phyloP scores from a whole-genome alignment of 2,797 vertebrate species.

The Pangasius larnaudii region DNA sequence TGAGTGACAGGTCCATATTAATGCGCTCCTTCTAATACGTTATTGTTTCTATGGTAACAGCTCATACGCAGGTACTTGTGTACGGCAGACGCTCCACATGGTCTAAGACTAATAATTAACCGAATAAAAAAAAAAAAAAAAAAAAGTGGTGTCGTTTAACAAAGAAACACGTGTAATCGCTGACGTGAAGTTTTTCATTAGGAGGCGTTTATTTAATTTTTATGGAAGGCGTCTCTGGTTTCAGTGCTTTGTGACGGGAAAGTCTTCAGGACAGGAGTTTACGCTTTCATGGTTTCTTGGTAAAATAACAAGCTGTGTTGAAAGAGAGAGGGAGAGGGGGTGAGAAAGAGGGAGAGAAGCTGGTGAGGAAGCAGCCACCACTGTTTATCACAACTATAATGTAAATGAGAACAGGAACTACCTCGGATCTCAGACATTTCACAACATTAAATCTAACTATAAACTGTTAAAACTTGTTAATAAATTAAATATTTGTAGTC shows the following conservation, averaged over 20 bases:
- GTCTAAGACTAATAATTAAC: not conserved
- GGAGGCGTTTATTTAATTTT: not conserved
- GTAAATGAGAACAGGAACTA: not conserved
- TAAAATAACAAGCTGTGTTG: not conserved
- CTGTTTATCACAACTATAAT: not conserved
- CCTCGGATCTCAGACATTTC: not conserved
- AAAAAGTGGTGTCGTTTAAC: not conserved
- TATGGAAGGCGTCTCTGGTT: no score
- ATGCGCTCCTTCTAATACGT: not conserved
- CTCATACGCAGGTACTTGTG: not conserved
- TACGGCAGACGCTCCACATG: not conserved
- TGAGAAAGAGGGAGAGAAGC: rapidly evolving
- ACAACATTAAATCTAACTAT: not conserved
- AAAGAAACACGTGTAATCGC: not conserved
- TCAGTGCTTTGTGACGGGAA: not conserved
- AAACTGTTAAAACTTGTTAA: not conserved
- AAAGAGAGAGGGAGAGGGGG: no score
- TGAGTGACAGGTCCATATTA: not conserved
- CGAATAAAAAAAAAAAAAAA: not conserved
- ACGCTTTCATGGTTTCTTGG: not conserved
- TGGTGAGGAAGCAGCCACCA: not conserved
- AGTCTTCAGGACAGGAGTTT: not conserved
- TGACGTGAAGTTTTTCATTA: not conserved
- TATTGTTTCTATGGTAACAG: not conserved
- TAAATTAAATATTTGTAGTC: not conserved